Conservation (phyloP, 2,888 invertebrate genomes). For the Poecilus cupreus region DNA sequence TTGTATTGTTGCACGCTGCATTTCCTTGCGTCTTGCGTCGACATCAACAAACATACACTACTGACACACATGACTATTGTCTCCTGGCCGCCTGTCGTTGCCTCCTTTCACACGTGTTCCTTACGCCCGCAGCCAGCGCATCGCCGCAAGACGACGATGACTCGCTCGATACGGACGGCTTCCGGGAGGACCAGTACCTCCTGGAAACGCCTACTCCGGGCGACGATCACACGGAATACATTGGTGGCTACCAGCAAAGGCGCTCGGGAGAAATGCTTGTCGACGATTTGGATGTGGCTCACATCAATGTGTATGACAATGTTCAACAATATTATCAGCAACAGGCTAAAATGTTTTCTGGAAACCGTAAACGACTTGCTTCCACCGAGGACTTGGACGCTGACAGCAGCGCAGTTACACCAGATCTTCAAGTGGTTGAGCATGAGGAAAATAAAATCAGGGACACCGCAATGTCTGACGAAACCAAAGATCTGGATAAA, state of each 20-base stretch:
- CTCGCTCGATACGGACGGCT: constrained; percentile 75
- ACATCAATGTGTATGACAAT: constrained; percentile 70
- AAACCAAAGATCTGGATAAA: constrained; percentile 71
- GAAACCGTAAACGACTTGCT: constrained; percentile 70
- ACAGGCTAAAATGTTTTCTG: constrained; percentile 68
- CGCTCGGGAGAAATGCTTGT: constrained; percentile 52
- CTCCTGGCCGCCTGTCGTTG: constrained; percentile 1
- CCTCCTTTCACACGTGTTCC: constrained; percentile 39
- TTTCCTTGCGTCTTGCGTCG: constrained; percentile 67
- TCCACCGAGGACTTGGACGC: constrained; percentile 72
- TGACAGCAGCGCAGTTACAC: constrained; percentile 63
- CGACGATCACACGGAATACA: constrained; percentile 65
- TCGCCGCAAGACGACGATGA: constrained; percentile 76
- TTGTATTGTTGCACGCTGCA: constrained; percentile 56
- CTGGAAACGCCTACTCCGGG: constrained; percentile 73
- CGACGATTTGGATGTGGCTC: constrained; percentile 67
- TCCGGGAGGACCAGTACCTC: constrained; percentile 73
- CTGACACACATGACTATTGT: constrained; percentile 25
- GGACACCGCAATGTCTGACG: constrained; percentile 68
- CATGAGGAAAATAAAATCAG: constrained; percentile 40
- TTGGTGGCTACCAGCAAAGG: constrained; percentile 64
- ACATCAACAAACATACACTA: constrained; percentile 63
- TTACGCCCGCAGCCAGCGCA: constrained; percentile 69
- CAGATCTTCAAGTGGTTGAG: constrained; percentile 70
- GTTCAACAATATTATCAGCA: constrained; percentile 70